A percentile compares a stretch with the other conserved stretches of the same genome.
Conservation (phyloP, 2,113 vertebrate genomes). For the Sturnira hondurensis region DNA sequence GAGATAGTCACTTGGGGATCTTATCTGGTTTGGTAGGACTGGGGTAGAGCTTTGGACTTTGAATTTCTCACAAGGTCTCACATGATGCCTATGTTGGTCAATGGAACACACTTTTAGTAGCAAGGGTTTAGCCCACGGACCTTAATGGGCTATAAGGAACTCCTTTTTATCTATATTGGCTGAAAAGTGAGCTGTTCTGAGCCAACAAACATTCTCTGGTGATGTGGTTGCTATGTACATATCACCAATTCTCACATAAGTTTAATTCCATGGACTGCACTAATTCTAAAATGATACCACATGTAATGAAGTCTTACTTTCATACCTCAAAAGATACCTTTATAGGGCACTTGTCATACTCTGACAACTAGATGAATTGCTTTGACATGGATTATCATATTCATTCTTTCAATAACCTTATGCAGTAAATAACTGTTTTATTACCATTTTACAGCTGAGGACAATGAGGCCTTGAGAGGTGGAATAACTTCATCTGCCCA, state of each 20-base stretch:
- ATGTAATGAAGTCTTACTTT: not conserved
- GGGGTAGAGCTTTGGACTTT: not conserved
- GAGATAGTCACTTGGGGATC: not conserved
- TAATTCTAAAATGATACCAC: not conserved
- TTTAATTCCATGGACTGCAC: not conserved
- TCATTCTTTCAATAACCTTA: conserved; percentile 15
- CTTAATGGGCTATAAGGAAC: not conserved
- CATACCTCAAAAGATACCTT: not conserved
- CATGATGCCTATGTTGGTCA: not conserved
- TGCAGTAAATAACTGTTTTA: not conserved
- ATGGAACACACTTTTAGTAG: not conserved
- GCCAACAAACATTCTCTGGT: not conserved
- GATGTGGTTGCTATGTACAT: not conserved
- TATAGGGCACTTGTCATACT: not conserved
- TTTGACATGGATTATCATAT: not conserved
- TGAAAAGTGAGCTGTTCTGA: not conserved
- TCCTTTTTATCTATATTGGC: not conserved
- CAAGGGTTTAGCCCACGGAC: not conserved
- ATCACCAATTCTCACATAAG: not conserved
- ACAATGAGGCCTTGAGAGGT: not conserved
- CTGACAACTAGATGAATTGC: not conserved
- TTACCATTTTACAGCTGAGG: not conserved
- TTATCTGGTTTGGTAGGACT: not conserved
- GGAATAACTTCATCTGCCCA: not conserved
- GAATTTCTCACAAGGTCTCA: conserved; percentile 7